Conservation (phyloP, 2,797 vertebrate species). For the Diceros bicornis region DNA sequence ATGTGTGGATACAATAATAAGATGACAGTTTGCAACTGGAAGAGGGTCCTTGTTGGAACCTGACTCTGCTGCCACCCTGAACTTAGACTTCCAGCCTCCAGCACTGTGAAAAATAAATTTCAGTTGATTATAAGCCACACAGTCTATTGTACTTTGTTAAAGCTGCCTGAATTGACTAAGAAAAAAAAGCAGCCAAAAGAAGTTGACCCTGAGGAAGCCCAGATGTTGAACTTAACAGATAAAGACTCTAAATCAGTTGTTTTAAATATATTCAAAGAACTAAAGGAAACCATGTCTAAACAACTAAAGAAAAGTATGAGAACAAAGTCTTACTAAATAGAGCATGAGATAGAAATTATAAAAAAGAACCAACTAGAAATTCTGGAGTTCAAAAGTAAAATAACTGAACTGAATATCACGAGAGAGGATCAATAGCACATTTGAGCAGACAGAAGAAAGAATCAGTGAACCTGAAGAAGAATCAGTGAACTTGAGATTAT, state of each 20-base stretch:
- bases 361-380: constrained; percentile 16
- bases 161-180: background rate
- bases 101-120: background rate
- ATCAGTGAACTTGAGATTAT: background rate
- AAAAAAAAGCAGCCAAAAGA: background rate
- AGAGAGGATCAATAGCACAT: background rate
- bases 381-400: background rate
- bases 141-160: background rate
- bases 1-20: background rate
- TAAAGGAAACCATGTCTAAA: background rate
- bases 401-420: background rate
- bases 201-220: background rate
- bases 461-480: background rate
- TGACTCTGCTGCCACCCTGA: background rate
- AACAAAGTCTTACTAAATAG: background rate
- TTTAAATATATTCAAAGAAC: constrained; percentile 12
- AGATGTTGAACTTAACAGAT: background rate
- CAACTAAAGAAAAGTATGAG: background rate
- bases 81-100: background rate
- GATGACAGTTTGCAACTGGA: background rate
- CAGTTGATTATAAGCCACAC: background rate
- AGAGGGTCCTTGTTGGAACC: background rate
- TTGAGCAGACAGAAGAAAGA: constrained; percentile 10
- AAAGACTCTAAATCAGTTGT: constrained; percentile 35
- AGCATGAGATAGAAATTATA: background rate